Evolutionary conservation across 2,888 invertebrate genomes (phyloP).

Genomic region (Acanthosoma haemorrhoidale): DNA sequence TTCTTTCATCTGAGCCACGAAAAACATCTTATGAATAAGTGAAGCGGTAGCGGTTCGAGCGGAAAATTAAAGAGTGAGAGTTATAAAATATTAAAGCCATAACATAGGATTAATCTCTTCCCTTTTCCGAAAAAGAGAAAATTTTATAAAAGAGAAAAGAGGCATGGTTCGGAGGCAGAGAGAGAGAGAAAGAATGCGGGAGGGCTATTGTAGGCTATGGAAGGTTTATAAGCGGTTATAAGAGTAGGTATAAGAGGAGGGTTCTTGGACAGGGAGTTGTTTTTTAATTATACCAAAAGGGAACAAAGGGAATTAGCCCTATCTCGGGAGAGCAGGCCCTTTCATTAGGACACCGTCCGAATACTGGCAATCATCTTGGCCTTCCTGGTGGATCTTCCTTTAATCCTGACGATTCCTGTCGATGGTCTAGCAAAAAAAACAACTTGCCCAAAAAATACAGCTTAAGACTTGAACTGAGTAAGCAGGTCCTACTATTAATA

Average conservation of each 20-base stretch:
- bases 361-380: not conserved
- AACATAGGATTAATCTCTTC: constrained; percentile 10
- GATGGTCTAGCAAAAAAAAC: no score
- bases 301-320: not conserved
- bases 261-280: no score
- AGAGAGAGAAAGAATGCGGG: no score
- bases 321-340: not conserved
- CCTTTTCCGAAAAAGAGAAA: not conserved
- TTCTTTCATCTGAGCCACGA: not conserved
- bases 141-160: constrained; percentile 4
- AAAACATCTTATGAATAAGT: constrained; percentile 2
- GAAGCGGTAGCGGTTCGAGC: not conserved
- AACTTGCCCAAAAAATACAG: no score
- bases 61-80: constrained; percentile 12
- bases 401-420: no score
- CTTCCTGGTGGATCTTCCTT: not conserved
- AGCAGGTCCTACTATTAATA: no score
- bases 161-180: no score
- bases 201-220: not conserved
- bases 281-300: constrained; percentile 2
- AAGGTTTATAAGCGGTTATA: not conserved
- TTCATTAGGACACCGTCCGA: not conserved
- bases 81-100: constrained; percentile 8
- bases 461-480: no score
- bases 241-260: not conserved